These are phyloP conservation scores for Drosophila pegasa DNA, from an alignment of 2,888 invertebrate genomes.

Conservation along the genomic window DNA sequence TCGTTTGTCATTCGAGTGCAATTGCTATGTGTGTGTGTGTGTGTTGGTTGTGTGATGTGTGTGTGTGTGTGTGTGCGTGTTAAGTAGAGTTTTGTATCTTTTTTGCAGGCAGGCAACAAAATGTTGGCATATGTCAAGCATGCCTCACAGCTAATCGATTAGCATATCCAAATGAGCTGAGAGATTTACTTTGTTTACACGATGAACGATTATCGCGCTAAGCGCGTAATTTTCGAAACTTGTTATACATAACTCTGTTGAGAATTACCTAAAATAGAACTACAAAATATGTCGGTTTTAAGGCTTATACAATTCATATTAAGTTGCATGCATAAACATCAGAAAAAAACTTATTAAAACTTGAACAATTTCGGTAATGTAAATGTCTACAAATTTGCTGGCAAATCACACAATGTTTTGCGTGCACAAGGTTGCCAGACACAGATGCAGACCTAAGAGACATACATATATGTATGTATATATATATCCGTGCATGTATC, in stretches of 20 bases:
- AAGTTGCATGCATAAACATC: constrained; percentile 6
- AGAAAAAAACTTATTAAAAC: constrained; percentile 26
- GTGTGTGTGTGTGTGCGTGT: constrained; percentile 3
- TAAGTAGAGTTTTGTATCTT: constrained; percentile 16
- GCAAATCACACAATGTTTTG: constrained; percentile 38
- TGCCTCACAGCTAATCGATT: constrained; percentile 59
- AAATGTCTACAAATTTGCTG: constrained; percentile 50
- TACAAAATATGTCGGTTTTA: background rate
- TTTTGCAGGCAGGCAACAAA: constrained; percentile 29
- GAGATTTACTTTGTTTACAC: constrained; percentile 3
- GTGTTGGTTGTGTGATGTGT: no score
- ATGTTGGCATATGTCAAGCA: constrained; percentile 47
- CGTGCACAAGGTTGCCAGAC: constrained; percentile 53
- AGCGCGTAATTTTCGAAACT: background rate
- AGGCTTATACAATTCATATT: background rate
- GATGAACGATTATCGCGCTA: constrained; percentile 2
- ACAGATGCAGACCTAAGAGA: constrained; percentile 39
- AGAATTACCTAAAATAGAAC: background rate
- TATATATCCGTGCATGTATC: constrained; percentile 18
- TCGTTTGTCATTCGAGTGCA: constrained; percentile 73
- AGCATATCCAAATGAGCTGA: constrained; percentile 19
- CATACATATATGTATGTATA: constrained; percentile 3
- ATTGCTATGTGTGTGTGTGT: constrained; percentile 8
- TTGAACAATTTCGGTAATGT: constrained; percentile 32
- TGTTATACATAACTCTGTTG: background rate